These are phyloP conservation scores for Lobophora halterata DNA, from an alignment of 2,888 invertebrate genomes.

Conservation along the genomic window DNA sequence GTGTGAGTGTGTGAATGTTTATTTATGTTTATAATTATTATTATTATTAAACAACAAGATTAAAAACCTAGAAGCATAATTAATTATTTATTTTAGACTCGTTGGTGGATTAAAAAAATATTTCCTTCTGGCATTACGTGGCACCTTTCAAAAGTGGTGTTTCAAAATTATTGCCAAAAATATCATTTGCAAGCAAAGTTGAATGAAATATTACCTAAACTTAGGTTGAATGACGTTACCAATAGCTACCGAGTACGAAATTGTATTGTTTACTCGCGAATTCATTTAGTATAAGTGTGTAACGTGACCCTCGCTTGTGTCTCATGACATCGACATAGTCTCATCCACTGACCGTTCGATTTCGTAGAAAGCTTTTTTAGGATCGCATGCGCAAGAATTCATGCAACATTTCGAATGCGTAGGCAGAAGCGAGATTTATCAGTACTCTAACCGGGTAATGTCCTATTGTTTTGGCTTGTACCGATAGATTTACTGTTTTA, in stretches of 20 bases:
- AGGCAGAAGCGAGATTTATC: slow-evolving; percentile 53
- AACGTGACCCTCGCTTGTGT: slow-evolving; percentile 41
- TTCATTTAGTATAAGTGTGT: slow-evolving; percentile 28
- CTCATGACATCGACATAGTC: slow-evolving; percentile 51
- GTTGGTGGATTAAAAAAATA: too few relatives aligned
- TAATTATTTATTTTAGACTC: too few relatives aligned
- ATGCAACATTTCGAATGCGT: slow-evolving; percentile 49
- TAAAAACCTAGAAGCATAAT: too few relatives aligned
- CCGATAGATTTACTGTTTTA: slow-evolving; percentile 51
- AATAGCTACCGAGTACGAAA: slow-evolving; percentile 19
- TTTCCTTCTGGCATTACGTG: too few relatives aligned
- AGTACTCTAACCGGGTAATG: slow-evolving; percentile 48
- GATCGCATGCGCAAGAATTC: slow-evolving; percentile 45
- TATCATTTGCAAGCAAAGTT: slow-evolving; percentile 28
- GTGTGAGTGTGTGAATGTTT: too few relatives aligned
- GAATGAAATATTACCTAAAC: slow-evolving; percentile 24
- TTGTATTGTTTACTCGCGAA: slow-evolving; percentile 22
- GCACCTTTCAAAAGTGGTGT: slow-evolving; percentile 1
- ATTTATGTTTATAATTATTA: too few relatives aligned
- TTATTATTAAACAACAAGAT: too few relatives aligned
- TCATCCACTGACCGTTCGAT: slow-evolving; percentile 43
- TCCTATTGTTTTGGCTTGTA: slow-evolving; percentile 54
- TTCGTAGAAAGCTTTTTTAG: slow-evolving; percentile 55
- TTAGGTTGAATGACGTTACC: slow-evolving; percentile 35
- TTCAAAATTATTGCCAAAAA: slow-evolving; percentile 11